These are phyloP conservation scores for Agrotis clavis DNA, from an alignment of 2,888 invertebrate genomes.

Conservation along the genomic window DNA sequence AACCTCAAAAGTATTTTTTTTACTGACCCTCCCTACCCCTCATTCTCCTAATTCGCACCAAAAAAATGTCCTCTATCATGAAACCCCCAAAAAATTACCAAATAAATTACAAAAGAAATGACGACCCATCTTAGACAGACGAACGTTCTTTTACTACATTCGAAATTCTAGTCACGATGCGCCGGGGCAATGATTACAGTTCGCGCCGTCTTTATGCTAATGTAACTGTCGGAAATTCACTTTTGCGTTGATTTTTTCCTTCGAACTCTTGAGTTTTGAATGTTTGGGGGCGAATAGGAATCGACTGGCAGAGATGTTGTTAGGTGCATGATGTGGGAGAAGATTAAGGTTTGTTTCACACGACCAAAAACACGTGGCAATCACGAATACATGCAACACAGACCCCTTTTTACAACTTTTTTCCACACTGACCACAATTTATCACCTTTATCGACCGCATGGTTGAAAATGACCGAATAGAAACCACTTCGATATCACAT, in stretches of 20 bases:
- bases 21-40: accelerated
- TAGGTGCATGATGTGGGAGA: not conserved
- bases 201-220: constrained; percentile 85
- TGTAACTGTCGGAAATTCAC: constrained; percentile 82
- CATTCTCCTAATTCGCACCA: not conserved
- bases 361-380: too few species aligned
- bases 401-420: too few species aligned
- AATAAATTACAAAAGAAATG: constrained; percentile 51
- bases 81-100: constrained; percentile 25
- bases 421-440: too few species aligned
- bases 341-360: not conserved
- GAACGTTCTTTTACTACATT: constrained; percentile 55
- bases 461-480: too few species aligned
- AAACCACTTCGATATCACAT: too few species aligned
- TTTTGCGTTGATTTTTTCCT: constrained; percentile 82
- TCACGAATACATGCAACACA: too few species aligned
- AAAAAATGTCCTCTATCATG: constrained; percentile 8
- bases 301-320: constrained; percentile 24
- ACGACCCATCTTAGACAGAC: constrained; percentile 51
- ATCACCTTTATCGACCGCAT: too few species aligned
- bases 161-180: constrained; percentile 78
- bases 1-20: not conserved
- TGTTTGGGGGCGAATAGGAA: constrained; percentile 44
- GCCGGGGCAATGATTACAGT: constrained; percentile 83
- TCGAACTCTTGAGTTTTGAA: constrained; percentile 45